These are phyloP conservation scores for Tenthredo livida DNA, from an alignment of 2,888 invertebrate species.

Conservation along the genomic window DNA sequence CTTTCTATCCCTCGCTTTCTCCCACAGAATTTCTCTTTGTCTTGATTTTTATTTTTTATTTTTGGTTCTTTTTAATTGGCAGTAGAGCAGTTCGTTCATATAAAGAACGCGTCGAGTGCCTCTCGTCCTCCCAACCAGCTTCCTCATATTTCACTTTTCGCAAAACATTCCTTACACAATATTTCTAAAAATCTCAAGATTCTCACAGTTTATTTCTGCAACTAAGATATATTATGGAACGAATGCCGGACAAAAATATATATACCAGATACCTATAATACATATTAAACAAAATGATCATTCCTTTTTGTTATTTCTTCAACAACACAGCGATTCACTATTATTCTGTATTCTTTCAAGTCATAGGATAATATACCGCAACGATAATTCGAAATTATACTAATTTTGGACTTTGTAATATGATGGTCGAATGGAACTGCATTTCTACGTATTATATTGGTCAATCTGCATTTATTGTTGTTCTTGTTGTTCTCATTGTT, in stretches of 20 bases:
- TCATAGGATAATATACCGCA: not conserved
- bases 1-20: slow-evolving; percentile 17
- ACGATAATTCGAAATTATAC: not conserved
- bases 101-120: slow-evolving; percentile 25
- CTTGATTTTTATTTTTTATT: slow-evolving; percentile 33
- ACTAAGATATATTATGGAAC: slow-evolving; percentile 24
- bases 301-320: not conserved
- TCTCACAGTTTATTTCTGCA: slow-evolving; percentile 12
- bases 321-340: not conserved
- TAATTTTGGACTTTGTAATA: not conserved
- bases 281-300: not conserved
- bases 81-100: slow-evolving; percentile 48
- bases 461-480: slow-evolving; percentile 46
- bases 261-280: not conserved
- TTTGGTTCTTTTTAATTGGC: slow-evolving; percentile 52
- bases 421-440: not conserved
- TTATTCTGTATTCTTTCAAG: not conserved
- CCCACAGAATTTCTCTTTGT: slow-evolving; percentile 40
- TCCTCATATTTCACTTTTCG: slow-evolving; percentile 1
- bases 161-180: slow-evolving; percentile 26
- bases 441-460: slow-evolving; percentile 30
- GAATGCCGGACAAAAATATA: slow-evolving; percentile 6
- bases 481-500: not conserved
- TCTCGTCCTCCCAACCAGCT: slow-evolving; percentile 26
- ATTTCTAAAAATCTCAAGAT: not conserved